These are phyloP conservation scores for Crocodylus rhombifer DNA, from an alignment of 2,797 vertebrate species.

Conservation along the genomic window DNA sequence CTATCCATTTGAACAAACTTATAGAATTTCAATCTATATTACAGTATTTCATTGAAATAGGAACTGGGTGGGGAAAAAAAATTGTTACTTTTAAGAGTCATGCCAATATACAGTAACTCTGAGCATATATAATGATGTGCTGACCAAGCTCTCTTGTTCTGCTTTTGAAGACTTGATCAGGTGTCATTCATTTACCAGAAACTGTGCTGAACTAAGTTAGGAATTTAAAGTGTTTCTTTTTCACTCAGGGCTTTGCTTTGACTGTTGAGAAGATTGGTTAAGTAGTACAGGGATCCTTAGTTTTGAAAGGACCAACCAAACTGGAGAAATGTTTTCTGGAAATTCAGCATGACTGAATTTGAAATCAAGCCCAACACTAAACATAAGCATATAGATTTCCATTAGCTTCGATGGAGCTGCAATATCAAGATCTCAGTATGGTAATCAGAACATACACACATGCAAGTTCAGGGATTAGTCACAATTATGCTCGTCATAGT, in stretches of 20 bases:
- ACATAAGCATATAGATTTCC: not conserved
- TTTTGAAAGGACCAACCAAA: rapidly evolving
- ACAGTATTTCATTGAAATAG: slow-evolving; percentile 47
- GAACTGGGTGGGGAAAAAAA: slow-evolving; percentile 46
- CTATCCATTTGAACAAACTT: not conserved
- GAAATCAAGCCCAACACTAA: not conserved
- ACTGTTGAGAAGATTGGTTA: not conserved
- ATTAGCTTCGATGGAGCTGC: not conserved
- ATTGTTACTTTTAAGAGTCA: slow-evolving; percentile 25
- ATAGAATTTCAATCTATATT: not conserved
- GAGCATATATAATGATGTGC: slow-evolving; percentile 36
- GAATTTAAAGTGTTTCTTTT: slow-evolving; percentile 59
- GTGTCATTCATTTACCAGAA: slow-evolving; percentile 21
- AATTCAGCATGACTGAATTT: not conserved
- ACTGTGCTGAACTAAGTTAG: slow-evolving; percentile 25
- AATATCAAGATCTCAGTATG: not conserved
- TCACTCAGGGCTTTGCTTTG: slow-evolving; percentile 29
- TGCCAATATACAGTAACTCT: slow-evolving; percentile 57
- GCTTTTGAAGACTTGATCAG: slow-evolving; percentile 33
- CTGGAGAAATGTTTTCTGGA: not conserved
- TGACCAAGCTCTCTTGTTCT: slow-evolving; percentile 58
- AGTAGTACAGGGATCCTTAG: not conserved
- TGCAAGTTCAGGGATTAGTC: not conserved
- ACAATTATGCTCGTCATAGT: not conserved
- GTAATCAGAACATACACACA: not conserved